Base-by-base conservation (phyloP, 64 coral and sea anemone genomes). In the Porites australiensis region DNA sequence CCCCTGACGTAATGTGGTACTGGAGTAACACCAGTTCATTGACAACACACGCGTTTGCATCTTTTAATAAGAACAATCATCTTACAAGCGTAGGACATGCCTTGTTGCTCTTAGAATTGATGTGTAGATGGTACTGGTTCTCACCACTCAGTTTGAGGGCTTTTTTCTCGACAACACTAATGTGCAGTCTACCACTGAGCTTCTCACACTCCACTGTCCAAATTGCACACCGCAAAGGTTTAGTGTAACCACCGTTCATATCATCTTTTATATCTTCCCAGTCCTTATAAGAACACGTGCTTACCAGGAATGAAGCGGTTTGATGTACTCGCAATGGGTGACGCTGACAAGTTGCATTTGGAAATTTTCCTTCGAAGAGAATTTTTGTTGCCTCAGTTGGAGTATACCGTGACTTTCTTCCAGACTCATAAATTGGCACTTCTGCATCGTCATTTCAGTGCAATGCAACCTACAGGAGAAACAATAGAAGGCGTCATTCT, bases 51-150 rank as follows among this genome's bases (percentile, higher is more conserved):
- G 73, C 91, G 37, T 58, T 79, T 13, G 13, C 43, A 65, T 88
- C 77, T 88, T 88, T 88, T 11, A 61, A 27, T 69, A 88, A 62
- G 62, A 70, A 93, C 12, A 93, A 79, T 12, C 62, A 93, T 52
- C 91, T 14, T 58, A 80, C 83, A 70, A 93, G 84, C 4, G 74
- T 65, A 53, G 86, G 86, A 3, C 51, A 23, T 9, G 53, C 78
- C 58, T 94, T 94, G 70, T 89, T 94, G 23, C 62, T 75, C 57
- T 94, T 94, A 16, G 67, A 94, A 54, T 88, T 68, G 18, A 81
- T 82, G 5, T 79, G n/a, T 43, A 89, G 22, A 44, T 89, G 86
- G 27, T 72, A 88, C 67, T 55, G 1, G 43, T 90, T 80, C 22
- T 50, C 47, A 73, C 60, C 53, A 43, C 22, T 21, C 44, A 72